Conservation (phyloP, 2,113 vertebrate genomes). For the Pelobates fuscus region DNA sequence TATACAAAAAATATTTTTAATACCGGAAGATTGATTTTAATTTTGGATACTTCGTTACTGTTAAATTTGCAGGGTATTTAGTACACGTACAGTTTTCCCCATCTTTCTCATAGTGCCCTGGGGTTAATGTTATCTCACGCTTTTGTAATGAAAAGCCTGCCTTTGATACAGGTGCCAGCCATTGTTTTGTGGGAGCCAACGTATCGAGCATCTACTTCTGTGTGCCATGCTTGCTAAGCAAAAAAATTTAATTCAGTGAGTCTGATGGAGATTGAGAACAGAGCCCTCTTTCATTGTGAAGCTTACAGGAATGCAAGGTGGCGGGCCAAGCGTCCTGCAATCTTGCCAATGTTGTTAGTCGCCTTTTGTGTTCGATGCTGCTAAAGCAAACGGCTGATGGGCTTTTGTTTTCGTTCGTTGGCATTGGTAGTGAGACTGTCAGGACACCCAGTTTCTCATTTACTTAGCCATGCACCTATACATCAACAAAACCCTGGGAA, state of each 20-base stretch:
- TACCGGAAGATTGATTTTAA: too few relatives aligned
- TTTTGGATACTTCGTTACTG: too few relatives aligned
- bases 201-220: conserved; percentile 6
- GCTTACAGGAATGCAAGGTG: conserved; percentile 59
- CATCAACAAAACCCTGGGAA: conserved; percentile 9
- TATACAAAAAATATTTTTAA: too few relatives aligned
- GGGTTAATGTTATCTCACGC: conserved; percentile 21
- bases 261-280: not conserved
- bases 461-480: conserved; percentile 11
- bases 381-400: conserved; percentile 54
- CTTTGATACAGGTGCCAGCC: conserved; percentile 7
- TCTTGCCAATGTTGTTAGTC: conserved; percentile 58
- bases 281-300: conserved; percentile 36
- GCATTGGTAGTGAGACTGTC: conserved; percentile 20
- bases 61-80: too few relatives aligned
- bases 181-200: not conserved
- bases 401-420: conserved; percentile 35
- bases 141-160: not conserved
- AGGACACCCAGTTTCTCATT: conserved; percentile 21
- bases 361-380: conserved; percentile 60
- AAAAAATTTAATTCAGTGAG: conserved; percentile 5
- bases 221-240: conserved; percentile 39
- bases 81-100: too few relatives aligned
- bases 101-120: too few relatives aligned
- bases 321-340: conserved; percentile 58